phyloP scores from a whole-genome alignment of 2,888 invertebrate genomes.

The Acanthacorydalis orientalis region DNA sequence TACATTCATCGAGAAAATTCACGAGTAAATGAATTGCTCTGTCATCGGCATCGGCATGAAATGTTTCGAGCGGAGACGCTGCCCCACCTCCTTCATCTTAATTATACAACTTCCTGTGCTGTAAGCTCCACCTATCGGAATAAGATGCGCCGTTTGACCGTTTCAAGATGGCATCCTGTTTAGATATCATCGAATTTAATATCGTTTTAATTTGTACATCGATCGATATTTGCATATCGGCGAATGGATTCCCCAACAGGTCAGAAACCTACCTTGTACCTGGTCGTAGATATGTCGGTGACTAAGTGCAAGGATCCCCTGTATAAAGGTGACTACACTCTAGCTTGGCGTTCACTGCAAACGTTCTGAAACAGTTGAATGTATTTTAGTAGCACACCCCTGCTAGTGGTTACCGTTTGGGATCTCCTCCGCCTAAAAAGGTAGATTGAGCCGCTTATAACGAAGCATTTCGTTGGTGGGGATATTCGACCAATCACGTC shows the following conservation, averaged over 20 bases:
- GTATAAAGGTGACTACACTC: constrained; percentile 5
- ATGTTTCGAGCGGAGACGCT: too few relatives aligned
- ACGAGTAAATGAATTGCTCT: too few relatives aligned
- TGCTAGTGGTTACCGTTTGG: constrained; percentile 17
- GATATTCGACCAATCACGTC: constrained; percentile 25
- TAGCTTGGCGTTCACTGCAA: neutral
- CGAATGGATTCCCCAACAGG: neutral
- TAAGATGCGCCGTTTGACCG: too few relatives aligned
- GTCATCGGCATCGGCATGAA: too few relatives aligned
- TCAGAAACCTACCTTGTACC: constrained; percentile 1
- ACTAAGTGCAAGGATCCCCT: constrained; percentile 1
- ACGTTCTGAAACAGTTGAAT: constrained; percentile 6
- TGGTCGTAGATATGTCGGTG: neutral
- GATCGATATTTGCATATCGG: too few relatives aligned
- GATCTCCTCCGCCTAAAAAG: constrained; percentile 42
- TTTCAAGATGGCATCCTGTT: too few relatives aligned
- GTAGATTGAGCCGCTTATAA: constrained; percentile 37
- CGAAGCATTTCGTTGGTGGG: constrained; percentile 28
- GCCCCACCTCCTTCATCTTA: too few relatives aligned
- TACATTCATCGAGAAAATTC: too few relatives aligned
- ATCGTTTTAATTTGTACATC: too few relatives aligned
- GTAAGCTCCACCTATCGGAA: too few relatives aligned
- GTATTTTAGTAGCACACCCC: constrained; percentile 20
- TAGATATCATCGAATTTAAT: too few relatives aligned
- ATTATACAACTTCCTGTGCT: too few relatives aligned